These are phyloP conservation scores for Luidia sarsii DNA, from an alignment of 53 echinoderm and acorn worm species.

Conservation along the genomic window DNA sequence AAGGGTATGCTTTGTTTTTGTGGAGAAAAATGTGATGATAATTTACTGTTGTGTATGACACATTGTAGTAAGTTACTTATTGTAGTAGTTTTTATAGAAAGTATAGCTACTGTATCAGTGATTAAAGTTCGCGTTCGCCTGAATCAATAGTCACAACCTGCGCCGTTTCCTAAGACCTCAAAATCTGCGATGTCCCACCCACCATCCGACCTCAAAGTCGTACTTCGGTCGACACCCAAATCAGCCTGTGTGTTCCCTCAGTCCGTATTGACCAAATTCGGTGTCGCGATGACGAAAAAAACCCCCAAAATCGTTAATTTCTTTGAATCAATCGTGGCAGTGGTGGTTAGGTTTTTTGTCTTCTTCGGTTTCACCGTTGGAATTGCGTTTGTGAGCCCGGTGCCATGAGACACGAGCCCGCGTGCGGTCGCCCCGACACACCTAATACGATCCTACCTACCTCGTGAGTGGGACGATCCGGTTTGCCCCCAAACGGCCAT, in stretches of 20 bases:
- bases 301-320: constrained; percentile 44
- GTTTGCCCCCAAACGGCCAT: constrained; percentile 37
- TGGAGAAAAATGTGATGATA: neutral
- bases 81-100: neutral
- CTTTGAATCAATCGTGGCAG: constrained; percentile 14
- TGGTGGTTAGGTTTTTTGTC: no score
- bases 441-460: constrained; percentile 40
- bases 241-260: constrained; percentile 10
- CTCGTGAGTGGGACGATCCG: constrained; percentile 25
- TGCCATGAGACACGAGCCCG: no score
- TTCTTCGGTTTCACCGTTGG: neutral
- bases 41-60: neutral
- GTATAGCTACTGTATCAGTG: neutral
- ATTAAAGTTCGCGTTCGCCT: no score
- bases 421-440: no score
- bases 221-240: no score
- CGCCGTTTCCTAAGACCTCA: no score
- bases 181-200: no score
- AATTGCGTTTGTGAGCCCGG: no score
- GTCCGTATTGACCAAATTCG: neutral
- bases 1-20: neutral
- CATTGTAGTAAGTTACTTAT: neutral
- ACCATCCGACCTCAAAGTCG: neutral
- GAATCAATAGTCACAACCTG: no score
- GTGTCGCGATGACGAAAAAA: neutral